Evolutionary conservation across 2,888 invertebrate genomes (phyloP).

Genomic region (Cosmopolites sordidus): DNA sequence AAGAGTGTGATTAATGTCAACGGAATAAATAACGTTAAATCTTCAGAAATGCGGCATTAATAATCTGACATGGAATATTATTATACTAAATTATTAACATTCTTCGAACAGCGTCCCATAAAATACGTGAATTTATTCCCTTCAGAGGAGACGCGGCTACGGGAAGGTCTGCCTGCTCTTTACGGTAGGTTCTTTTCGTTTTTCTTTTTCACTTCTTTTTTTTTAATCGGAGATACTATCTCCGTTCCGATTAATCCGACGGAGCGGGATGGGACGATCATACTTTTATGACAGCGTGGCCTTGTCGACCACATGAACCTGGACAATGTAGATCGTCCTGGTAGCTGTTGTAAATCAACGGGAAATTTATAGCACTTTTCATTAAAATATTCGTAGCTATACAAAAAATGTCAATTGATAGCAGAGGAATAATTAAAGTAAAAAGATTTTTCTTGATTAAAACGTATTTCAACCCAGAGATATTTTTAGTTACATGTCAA

Average conservation of each 20-base stretch:
- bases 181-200: constrained; percentile 12
- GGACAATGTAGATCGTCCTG: background rate
- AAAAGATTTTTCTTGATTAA: too few relatives aligned
- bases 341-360: too few relatives aligned
- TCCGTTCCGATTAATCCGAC: constrained; percentile 14
- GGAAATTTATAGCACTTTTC: too few relatives aligned
- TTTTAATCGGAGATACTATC: constrained; percentile 10
- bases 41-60: constrained; percentile 35
- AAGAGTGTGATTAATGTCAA: constrained; percentile 37
- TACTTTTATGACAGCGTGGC: constrained; percentile 5
- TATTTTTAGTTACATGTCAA: too few relatives aligned
- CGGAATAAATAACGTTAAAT: constrained; percentile 34
- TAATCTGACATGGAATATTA: constrained; percentile 34
- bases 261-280: constrained; percentile 6
- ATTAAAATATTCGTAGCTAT: too few relatives aligned
- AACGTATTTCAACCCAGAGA: too few relatives aligned
- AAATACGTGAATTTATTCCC: constrained; percentile 27
- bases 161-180: constrained; percentile 14
- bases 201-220: constrained; percentile 6
- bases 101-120: constrained; percentile 27
- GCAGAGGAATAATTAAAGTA: too few relatives aligned
- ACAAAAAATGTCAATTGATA: too few relatives aligned
- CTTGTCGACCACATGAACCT: background rate
- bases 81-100: constrained; percentile 36
- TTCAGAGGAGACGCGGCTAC: constrained; percentile 14